Conservation (phyloP, 2,113 vertebrate species). For the Indicator indicator region DNA sequence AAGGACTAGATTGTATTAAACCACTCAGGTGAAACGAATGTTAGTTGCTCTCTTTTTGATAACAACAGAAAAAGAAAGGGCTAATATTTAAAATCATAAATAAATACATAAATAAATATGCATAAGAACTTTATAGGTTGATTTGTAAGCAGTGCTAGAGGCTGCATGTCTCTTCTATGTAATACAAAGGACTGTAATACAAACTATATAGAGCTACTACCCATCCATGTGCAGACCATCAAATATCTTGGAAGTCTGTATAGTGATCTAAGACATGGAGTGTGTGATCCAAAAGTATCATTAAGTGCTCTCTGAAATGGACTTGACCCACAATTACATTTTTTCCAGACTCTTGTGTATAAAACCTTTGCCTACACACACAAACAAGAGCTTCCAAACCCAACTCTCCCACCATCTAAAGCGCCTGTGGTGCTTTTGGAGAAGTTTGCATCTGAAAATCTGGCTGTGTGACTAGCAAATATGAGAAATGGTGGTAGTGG, state of each 20-base stretch:
- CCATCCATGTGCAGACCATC: neutral
- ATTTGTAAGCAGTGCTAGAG: conserved; percentile 1
- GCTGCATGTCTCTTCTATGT: neutral
- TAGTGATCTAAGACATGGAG: neutral
- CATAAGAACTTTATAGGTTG: neutral
- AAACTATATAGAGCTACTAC: neutral
- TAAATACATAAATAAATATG: too few species aligned
- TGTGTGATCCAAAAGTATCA: neutral
- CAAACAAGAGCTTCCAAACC: neutral
- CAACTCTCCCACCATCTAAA: neutral
- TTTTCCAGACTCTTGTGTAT: neutral
- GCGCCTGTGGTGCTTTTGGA: neutral
- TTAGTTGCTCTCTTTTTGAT: neutral
- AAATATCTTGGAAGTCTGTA: neutral
- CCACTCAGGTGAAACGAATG: conserved; percentile 8
- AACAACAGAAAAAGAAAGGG: neutral
- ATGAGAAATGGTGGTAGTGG: neutral
- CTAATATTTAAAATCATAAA: neutral
- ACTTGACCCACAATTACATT: neutral
- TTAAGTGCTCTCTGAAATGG: neutral
- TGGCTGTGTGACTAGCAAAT: neutral
- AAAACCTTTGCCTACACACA: neutral
- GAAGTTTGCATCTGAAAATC: neutral
- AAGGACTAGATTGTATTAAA: conserved; percentile 15
- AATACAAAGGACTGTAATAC: neutral